phyloP scores from a whole-genome alignment of 2,113 vertebrate genomes.

The Antigone vipio region DNA sequence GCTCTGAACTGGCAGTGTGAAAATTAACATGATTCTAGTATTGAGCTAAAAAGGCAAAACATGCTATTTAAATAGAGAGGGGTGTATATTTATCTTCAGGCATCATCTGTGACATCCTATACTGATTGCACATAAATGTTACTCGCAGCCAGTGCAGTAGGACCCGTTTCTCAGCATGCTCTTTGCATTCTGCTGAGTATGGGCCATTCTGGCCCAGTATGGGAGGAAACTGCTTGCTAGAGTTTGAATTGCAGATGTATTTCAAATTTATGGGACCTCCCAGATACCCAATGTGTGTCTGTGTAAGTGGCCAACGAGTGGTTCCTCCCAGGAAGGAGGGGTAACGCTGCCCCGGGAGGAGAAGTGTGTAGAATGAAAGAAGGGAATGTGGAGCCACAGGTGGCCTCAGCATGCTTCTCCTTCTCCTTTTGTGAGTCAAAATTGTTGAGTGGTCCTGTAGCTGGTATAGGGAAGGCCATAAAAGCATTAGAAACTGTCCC shows the following conservation, averaged over 20 bases:
- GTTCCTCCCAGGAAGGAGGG: background rate
- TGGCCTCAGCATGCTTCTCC: background rate
- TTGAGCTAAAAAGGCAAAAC: background rate
- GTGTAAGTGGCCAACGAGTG: rapidly evolving
- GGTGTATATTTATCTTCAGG: background rate
- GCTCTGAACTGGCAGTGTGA: background rate
- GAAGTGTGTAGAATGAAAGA: background rate
- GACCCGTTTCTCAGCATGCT: background rate
- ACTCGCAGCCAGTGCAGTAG: background rate
- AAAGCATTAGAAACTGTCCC: background rate
- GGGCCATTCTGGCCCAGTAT: background rate
- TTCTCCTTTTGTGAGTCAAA: background rate
- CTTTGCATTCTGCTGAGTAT: background rate
- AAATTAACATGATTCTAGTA: background rate
- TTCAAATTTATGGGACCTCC: background rate
- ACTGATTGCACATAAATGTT: background rate
- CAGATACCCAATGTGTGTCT: background rate
- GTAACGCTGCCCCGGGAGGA: background rate
- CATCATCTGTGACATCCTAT: background rate
- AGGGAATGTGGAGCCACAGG: background rate
- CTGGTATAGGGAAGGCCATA: background rate
- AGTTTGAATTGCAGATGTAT: background rate
- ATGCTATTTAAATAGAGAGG: background rate
- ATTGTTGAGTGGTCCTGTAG: background rate
- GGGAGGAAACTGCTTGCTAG: background rate